A percentile compares a stretch with the other conserved stretches of the same genome.
phyloP scores from a whole-genome alignment of 2,888 invertebrate species.

The Microchrysa polita region DNA sequence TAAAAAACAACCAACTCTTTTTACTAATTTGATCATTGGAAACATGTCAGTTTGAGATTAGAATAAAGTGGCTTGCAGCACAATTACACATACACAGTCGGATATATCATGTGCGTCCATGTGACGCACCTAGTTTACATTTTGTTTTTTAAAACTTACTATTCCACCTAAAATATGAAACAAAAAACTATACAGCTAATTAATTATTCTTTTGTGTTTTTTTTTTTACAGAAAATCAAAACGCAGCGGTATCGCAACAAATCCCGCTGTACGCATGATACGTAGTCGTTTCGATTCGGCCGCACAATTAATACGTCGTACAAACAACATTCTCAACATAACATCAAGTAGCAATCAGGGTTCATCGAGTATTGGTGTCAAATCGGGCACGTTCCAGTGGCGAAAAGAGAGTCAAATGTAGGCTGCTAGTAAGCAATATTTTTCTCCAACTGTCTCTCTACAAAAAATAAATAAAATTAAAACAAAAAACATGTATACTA shows the following conservation, averaged over 20 bases:
- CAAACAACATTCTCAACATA: conserved; percentile 62
- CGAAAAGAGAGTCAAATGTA: conserved; percentile 65
- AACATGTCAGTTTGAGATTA: too few relatives aligned
- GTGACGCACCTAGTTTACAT: too few relatives aligned
- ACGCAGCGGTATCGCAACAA: conserved; percentile 86
- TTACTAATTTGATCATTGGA: too few relatives aligned
- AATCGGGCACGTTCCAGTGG: conserved; percentile 66
- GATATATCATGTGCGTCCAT: too few relatives aligned
- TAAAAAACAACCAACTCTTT: too few relatives aligned
- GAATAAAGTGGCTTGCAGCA: too few relatives aligned
- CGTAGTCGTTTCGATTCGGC: conserved; percentile 65
- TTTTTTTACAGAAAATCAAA: conserved; percentile 68
- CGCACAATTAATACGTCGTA: conserved; percentile 64
- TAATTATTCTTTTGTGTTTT: conserved; percentile 41
- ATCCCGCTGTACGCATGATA: conserved; percentile 85
- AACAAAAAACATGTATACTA: conserved; percentile 42
- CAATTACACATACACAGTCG: too few relatives aligned
- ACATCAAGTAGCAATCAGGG: conserved; percentile 63
- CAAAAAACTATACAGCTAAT: too few relatives aligned
- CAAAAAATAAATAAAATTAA: conserved; percentile 46
- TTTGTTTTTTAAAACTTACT: too few relatives aligned
- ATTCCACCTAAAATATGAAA: too few relatives aligned
- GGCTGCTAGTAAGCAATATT: conserved; percentile 48
- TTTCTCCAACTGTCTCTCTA: conserved; percentile 8
- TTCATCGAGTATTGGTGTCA: conserved; percentile 65